phyloP scores from a whole-genome alignment of 2,888 invertebrate genomes.

The Apomyelois bistriatella region DNA sequence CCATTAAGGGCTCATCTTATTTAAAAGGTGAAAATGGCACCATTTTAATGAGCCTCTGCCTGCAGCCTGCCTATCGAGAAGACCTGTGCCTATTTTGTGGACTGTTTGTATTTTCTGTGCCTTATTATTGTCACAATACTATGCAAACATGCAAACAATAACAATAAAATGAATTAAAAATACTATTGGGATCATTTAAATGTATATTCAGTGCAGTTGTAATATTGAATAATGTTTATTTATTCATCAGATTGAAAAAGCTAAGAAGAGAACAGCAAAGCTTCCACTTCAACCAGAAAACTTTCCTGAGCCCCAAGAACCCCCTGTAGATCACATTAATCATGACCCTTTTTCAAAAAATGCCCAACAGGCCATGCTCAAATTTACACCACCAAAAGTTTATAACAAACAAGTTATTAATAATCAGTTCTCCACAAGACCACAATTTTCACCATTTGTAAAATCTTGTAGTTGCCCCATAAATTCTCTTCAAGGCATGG shows the following conservation, averaged over 20 bases:
- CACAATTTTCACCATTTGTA: constrained; percentile 16
- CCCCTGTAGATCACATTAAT: constrained; percentile 28
- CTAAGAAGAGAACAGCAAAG: constrained; percentile 30
- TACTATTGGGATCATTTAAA: too few relatives aligned
- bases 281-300: constrained; percentile 24
- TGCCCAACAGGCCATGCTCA: background rate
- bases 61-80: too few relatives aligned
- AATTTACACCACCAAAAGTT: constrained; percentile 18
- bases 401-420: constrained; percentile 36
- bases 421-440: constrained; percentile 29
- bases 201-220: too few relatives aligned
- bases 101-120: too few relatives aligned
- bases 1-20: too few relatives aligned
- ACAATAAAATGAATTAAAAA: too few relatives aligned
- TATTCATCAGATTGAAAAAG: constrained; percentile 45
- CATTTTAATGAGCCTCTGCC: too few relatives aligned
- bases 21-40: too few relatives aligned
- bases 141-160: too few relatives aligned
- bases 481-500: background rate
- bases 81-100: too few relatives aligned
- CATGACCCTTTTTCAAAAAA: background rate
- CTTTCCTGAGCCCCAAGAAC: constrained; percentile 51
- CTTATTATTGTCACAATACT: too few relatives aligned
- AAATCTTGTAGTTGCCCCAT: constrained; percentile 3
- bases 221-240: background rate